Evolutionary conservation across 2,113 vertebrate genomes (phyloP), one percentile per base, ranked within the genome.

Genomic region (Piaya cayana): DNA sequence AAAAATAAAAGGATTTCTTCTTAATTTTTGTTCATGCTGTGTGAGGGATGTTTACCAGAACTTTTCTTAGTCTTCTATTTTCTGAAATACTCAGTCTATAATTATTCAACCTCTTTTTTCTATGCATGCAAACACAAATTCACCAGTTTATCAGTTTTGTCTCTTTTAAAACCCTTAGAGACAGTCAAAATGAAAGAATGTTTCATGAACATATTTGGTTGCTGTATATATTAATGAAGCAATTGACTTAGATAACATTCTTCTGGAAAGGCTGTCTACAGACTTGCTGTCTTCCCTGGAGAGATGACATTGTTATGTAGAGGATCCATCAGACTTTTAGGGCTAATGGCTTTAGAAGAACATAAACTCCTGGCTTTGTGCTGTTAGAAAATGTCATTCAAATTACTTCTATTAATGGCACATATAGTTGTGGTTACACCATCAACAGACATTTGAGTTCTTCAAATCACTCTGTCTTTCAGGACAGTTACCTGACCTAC

Each of bases 181-280:
- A 29, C 16, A 59, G 10, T 3, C 5, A 36, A 30, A 72, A 86
- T 79, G 15, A 29, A 29, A 37, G 16, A 82, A 22, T 5, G 4
- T 15, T 55, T 12, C 1, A 2, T 11, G 27, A 81, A 49, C 5
- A 1, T 30, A 11, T 62, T 12, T 11, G 11, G 13, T 67, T 71
- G 8, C n/a, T 65, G 9, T 36, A 12, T 17, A 6, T 22, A 22
- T 2, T 15, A 39, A 34, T 15, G 9, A 0, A 0, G 11, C 29
- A 72, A 26, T 25, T 86, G 18, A 62, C 32, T 45, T 29, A 22
- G 45, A 37, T 27, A 32, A 14, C 12, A 11, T 63, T 78, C 32
- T 70, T 62, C 30, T 1, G 0, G 3, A 70, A 43, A 52, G 1
- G 4, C 5, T 76, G 25, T 26, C 42, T 55, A n/a, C 34, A 60